These are phyloP conservation scores for Kryptopterus vitreolus DNA, from an alignment of 2,797 vertebrate genomes.

Conservation along the genomic window DNA sequence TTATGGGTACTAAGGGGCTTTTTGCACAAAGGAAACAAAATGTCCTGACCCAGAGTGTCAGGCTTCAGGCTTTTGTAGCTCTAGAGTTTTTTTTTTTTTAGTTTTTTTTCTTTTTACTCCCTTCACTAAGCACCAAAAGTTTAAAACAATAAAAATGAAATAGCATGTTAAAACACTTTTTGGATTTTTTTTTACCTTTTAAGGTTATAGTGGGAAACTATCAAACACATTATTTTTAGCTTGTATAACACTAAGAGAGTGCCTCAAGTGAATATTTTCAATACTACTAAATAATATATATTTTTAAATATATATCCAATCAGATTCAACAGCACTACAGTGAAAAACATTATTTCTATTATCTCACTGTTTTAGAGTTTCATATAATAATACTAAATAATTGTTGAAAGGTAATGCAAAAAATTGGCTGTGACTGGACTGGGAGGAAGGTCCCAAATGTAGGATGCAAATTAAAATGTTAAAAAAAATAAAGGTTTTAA, in stretches of 20 bases:
- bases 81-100: background rate
- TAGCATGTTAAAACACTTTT: background rate
- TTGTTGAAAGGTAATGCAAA: no score
- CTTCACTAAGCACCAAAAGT: background rate
- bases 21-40: slow-evolving; percentile 42
- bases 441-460: no score
- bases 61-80: slow-evolving; percentile 34
- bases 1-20: slow-evolving; percentile 29
- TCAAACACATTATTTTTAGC: background rate
- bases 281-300: background rate
- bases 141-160: slow-evolving; percentile 5
- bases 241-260: background rate
- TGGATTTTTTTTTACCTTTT: background rate
- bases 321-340: background rate
- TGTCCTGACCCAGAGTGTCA: slow-evolving; percentile 39
- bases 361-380: background rate
- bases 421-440: no score
- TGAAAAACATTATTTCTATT: background rate
- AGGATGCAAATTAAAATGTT: no score
- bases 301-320: background rate
- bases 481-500: no score
- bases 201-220: background rate
- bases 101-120: background rate
- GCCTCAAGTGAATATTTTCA: background rate
- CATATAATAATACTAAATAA: background rate